A percentile compares a stretch with the other conserved stretches of the same genome.
phyloP scores from a whole-genome alignment of 2,797 vertebrate genomes.

The Dipus sagitta region DNA sequence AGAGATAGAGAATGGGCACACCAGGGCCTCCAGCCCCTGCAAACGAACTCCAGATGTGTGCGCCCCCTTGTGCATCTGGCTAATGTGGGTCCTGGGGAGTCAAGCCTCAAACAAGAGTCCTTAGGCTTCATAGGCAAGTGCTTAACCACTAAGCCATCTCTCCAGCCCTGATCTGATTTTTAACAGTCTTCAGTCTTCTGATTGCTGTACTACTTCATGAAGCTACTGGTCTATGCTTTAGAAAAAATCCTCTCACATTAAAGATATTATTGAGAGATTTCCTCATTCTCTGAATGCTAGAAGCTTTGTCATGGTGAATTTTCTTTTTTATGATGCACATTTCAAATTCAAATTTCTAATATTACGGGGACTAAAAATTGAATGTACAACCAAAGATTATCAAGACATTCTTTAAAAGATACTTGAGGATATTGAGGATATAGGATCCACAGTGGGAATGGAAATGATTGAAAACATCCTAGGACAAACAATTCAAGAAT shows the following conservation, averaged over 20 bases:
- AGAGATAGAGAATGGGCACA: too few relatives aligned
- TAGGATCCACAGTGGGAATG: constrained; percentile 35
- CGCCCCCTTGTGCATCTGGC: too few relatives aligned
- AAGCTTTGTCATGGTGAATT: background rate
- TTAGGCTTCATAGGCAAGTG: too few relatives aligned
- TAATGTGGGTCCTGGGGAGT: too few relatives aligned
- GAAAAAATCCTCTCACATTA: constrained; percentile 22
- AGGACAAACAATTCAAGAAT: constrained; percentile 42
- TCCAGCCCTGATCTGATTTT: background rate
- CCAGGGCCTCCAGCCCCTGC: too few relatives aligned
- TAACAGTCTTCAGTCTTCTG: background rate
- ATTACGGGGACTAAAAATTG: constrained; percentile 43
- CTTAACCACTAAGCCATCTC: too few relatives aligned
- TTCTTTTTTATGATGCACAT: constrained; percentile 17
- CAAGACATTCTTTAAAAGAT: constrained; percentile 45
- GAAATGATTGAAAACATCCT: constrained; percentile 41
- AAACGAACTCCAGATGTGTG: too few relatives aligned
- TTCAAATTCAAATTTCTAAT: constrained; percentile 49
- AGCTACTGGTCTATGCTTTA: background rate
- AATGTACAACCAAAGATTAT: constrained; percentile 26
- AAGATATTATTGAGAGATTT: constrained; percentile 39
- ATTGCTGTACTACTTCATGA: constrained; percentile 47
- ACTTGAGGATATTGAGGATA: constrained; percentile 63
- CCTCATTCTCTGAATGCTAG: background rate
- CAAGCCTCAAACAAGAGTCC: too few relatives aligned